Percentiles rank a stretch among this genome's conserved stretches.
Evolutionary conservation across 2,113 vertebrate species (phyloP).

Genomic region (Polyodon spathula): DNA sequence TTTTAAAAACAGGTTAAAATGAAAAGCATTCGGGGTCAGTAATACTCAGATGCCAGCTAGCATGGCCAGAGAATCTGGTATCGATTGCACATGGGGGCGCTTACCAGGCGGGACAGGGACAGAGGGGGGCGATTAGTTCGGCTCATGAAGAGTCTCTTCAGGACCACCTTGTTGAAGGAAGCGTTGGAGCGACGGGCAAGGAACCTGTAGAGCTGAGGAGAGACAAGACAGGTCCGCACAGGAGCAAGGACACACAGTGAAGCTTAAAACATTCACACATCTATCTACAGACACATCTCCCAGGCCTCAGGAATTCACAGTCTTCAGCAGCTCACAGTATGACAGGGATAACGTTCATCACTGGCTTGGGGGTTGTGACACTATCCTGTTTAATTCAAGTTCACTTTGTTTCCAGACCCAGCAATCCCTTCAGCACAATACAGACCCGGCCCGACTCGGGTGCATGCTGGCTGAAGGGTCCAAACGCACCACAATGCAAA

Average conservation of each 20-base stretch:
- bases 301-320: not conserved
- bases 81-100: too few species aligned
- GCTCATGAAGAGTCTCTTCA: constrained; percentile 85
- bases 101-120: constrained; percentile 74
- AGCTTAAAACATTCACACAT: not conserved
- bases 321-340: not conserved
- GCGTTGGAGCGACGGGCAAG: constrained; percentile 75
- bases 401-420: too few species aligned
- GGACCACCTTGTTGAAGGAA: constrained; percentile 79
- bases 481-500: too few species aligned
- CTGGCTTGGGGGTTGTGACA: not conserved
- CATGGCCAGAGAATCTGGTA: too few species aligned
- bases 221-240: not conserved
- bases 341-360: not conserved
- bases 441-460: too few species aligned
- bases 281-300: too few species aligned
- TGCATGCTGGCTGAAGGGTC: too few species aligned
- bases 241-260: not conserved
- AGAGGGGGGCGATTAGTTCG: constrained; percentile 76
- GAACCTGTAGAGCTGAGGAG: constrained; percentile 88
- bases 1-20: too few species aligned
- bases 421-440: too few species aligned
- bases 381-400: too few species aligned
- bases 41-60: too few species aligned
- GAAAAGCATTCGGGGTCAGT: too few species aligned